These are phyloP conservation scores for Drosophila tsacasi DNA, from an alignment of 1,140 invertebrate genomes.

Conservation along the genomic window DNA sequence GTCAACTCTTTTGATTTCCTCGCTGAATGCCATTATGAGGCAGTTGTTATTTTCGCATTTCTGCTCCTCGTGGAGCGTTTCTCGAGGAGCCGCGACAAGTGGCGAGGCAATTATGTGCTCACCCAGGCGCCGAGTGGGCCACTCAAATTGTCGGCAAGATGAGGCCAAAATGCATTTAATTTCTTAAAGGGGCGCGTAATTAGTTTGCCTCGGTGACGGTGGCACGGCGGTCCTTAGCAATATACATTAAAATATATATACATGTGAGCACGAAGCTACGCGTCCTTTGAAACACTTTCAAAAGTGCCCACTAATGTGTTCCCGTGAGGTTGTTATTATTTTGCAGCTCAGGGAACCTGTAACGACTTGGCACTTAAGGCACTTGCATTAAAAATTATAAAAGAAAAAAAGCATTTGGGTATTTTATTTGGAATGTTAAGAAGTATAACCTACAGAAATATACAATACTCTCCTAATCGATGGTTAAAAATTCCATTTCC, in stretches of 20 bases:
- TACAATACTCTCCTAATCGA: not conserved
- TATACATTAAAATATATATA: conserved; percentile 9
- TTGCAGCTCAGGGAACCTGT: conserved; percentile 6
- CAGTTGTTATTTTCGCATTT: conserved; percentile 42
- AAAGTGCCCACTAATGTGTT: conserved; percentile 67
- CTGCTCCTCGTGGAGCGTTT: conserved; percentile 45
- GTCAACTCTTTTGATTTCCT: conserved; percentile 69
- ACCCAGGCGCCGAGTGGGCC: conserved; percentile 57
- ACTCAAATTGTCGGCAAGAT: conserved; percentile 67
- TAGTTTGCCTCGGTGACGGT: conserved; percentile 63
- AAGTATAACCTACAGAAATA: not conserved
- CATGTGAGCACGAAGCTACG: conserved; percentile 32
- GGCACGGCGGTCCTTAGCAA: conserved; percentile 21
- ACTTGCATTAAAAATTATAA: conserved; percentile 2
- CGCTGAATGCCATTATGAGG: conserved; percentile 25
- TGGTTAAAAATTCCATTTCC: not conserved
- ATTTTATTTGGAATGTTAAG: not conserved
- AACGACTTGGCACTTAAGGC: conserved; percentile 8
- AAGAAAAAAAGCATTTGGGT: too few relatives aligned
- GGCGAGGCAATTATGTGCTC: conserved; percentile 80
- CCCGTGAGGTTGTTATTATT: conserved; percentile 70
- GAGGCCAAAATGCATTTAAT: conserved; percentile 80
- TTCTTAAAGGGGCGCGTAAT: conserved; percentile 80
- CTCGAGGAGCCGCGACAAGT: conserved; percentile 62
- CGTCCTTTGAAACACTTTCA: conserved; percentile 29